A percentile compares a stretch with the other conserved stretches of the same genome.
Conservation (phyloP, 2,888 invertebrate genomes). For the Megamerina dolium region DNA sequence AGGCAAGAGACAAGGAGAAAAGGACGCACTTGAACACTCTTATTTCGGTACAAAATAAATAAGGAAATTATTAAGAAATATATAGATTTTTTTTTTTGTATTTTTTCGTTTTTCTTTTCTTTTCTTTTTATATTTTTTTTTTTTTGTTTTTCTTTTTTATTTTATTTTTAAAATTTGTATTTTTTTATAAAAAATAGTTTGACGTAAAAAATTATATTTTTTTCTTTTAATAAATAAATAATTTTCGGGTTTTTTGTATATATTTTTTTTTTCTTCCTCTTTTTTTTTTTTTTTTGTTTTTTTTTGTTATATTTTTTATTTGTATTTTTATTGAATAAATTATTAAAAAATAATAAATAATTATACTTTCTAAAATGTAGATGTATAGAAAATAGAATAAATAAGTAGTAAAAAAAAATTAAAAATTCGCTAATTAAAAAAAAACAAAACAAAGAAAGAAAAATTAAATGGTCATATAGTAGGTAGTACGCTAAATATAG, state of each 20-base stretch:
- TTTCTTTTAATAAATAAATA: constrained; percentile 8
- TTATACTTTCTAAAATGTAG: too few species aligned
- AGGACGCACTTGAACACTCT: too few species aligned
- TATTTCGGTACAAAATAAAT: too few species aligned
- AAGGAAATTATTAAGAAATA: not conserved
- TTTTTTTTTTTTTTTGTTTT: not conserved
- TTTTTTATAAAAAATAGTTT: constrained; percentile 10
- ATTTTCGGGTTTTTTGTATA: not conserved
- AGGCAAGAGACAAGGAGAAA: too few species aligned
- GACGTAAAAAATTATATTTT: constrained; percentile 8
- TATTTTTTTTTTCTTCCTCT: not conserved
- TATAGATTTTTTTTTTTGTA: not conserved
- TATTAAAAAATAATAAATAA: too few species aligned
- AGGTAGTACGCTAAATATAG: too few species aligned
- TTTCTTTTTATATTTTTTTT: constrained; percentile 11
- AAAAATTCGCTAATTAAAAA: too few species aligned
- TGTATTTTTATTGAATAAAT: too few species aligned
- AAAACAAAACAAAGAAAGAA: too few species aligned
- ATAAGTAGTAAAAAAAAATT: too few species aligned
- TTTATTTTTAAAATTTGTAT: constrained; percentile 14
- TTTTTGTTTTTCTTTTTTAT: constrained; percentile 9
- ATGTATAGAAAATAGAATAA: too few species aligned
- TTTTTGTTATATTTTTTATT: not conserved
- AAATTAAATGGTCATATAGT: too few species aligned
- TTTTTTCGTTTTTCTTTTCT: constrained; percentile 4